Evolutionary conservation across 2,888 invertebrate genomes (phyloP).

Genomic region (Drosophila crucigera): DNA sequence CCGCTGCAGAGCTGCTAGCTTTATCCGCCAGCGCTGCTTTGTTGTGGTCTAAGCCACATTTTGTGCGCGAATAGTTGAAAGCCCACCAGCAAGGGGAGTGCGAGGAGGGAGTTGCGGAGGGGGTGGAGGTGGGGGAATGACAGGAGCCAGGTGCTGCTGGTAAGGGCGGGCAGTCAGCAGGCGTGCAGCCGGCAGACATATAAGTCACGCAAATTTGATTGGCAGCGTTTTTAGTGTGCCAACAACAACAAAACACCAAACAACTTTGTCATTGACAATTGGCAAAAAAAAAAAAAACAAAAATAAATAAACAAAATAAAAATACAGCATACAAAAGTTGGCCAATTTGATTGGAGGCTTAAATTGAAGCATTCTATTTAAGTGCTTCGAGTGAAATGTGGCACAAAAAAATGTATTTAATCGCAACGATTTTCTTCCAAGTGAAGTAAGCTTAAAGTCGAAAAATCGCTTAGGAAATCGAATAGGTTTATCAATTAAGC

Average conservation of each 20-base stretch:
- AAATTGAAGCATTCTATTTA: constrained; percentile 27
- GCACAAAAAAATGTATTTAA: background rate
- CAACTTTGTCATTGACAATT: constrained; percentile 54
- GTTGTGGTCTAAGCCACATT: constrained; percentile 65
- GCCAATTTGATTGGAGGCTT: constrained; percentile 32
- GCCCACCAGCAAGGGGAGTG: constrained; percentile 21
- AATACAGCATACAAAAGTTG: constrained; percentile 19
- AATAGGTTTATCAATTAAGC: background rate
- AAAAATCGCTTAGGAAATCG: background rate
- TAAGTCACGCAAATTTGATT: constrained; percentile 52
- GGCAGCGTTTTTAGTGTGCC: constrained; percentile 41
- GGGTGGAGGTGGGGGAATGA: background rate
- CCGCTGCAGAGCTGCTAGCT: constrained; percentile 7
- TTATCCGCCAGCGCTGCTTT: constrained; percentile 44
- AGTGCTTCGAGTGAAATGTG: background rate
- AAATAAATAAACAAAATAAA: background rate
- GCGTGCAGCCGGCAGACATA: background rate
- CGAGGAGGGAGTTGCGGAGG: no score
- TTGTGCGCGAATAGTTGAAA: constrained; percentile 55
- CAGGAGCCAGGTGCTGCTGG: background rate
- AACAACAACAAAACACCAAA: constrained; percentile 20
- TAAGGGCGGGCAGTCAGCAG: background rate
- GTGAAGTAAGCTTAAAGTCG: background rate
- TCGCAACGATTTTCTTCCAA: background rate
- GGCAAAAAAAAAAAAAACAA: constrained; percentile 5